These are phyloP conservation scores for Rhagium mordax DNA, from an alignment of 2,888 invertebrate genomes.

Conservation along the genomic window DNA sequence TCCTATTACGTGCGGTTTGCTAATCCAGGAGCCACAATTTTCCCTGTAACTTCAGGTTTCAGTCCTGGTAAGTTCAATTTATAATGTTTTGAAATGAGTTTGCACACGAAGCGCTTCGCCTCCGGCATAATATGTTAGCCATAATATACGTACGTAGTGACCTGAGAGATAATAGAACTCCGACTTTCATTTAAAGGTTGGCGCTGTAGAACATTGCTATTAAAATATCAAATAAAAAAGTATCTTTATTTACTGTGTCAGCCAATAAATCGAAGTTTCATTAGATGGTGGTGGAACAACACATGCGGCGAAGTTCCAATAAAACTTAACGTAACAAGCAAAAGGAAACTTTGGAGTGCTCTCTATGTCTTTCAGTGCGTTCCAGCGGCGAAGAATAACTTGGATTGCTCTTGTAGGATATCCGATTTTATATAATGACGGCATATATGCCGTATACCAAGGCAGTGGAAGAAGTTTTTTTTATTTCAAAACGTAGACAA, in stretches of 20 bases:
- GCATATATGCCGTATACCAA: neutral
- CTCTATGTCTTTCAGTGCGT: neutral
- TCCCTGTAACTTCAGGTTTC: conserved; percentile 8
- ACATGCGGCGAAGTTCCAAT: neutral
- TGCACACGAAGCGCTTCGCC: neutral
- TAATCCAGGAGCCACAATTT: neutral
- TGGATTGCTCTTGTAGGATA: neutral
- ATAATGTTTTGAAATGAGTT: conserved; percentile 10
- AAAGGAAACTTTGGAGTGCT: neutral
- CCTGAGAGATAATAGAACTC: neutral
- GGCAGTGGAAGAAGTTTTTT: neutral
- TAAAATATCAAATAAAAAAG: no score
- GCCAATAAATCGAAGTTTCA: neutral
- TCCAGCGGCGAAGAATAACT: neutral
- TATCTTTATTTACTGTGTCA: no score
- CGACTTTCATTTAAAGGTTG: neutral
- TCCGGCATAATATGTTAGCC: neutral
- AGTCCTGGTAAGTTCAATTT: neutral
- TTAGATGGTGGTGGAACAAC: neutral
- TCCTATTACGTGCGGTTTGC: neutral
- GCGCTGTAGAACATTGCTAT: no score
- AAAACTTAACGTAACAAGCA: neutral
- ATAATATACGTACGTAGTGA: neutral
- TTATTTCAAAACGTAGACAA: neutral
- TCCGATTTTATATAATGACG: neutral